A percentile compares a stretch with the other conserved stretches of the same genome.
These are phyloP conservation scores for Sciurus carolinensis DNA, from an alignment of 2,797 vertebrate species.

Conservation along the genomic window DNA sequence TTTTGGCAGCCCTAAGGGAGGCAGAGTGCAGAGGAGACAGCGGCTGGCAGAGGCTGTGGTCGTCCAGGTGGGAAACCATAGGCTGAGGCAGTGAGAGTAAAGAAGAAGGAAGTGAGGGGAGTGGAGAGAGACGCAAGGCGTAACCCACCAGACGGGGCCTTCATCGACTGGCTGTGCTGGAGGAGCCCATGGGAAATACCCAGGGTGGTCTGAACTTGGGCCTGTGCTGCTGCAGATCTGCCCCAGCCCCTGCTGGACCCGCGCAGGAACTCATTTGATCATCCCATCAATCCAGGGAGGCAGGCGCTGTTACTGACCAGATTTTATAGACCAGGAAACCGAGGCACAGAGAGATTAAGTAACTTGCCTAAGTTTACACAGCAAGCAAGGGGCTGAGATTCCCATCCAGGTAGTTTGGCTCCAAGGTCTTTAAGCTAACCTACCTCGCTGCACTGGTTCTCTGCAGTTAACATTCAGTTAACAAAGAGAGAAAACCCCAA, in stretches of 20 bases:
- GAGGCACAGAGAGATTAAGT: background rate
- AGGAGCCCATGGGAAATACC: accelerated
- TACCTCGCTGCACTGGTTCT: background rate
- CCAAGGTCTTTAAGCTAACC: background rate
- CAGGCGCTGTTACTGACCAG: background rate
- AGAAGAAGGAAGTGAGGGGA: background rate
- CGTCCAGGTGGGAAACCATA: background rate
- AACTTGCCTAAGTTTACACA: background rate
- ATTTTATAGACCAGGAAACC: background rate
- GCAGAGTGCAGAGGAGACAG: background rate
- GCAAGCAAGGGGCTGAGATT: background rate
- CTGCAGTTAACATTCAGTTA: background rate
- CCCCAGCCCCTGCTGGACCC: accelerated
- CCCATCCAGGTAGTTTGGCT: background rate
- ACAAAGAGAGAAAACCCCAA: background rate
- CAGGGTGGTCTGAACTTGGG: background rate
- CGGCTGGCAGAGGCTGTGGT: background rate
- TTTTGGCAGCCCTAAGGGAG: background rate
- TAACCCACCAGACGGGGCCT: accelerated
- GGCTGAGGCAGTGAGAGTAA: background rate
- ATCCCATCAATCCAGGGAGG: background rate
- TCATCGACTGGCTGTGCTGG: accelerated
- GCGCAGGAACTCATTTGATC: background rate
- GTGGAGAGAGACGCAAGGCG: accelerated
- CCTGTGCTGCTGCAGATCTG: background rate